Conservation (phyloP, 2,888 invertebrate genomes). For the Platycheirus albimanus region DNA sequence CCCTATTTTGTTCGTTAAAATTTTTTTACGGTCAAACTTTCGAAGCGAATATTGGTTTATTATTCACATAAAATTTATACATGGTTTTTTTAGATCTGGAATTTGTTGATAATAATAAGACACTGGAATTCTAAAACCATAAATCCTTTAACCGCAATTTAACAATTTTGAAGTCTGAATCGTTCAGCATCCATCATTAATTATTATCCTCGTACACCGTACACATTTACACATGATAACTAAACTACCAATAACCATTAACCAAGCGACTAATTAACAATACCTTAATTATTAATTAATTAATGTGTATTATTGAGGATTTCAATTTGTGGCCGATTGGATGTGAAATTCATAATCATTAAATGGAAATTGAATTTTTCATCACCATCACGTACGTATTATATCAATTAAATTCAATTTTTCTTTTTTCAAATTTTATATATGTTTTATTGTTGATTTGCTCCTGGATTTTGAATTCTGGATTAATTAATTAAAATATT, state of each 20-base stretch:
- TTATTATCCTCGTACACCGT: background rate
- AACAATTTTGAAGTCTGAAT: background rate
- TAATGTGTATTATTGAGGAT: conserved; percentile 58
- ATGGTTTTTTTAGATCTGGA: too few relatives aligned
- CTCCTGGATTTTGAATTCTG: background rate
- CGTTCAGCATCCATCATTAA: conserved; percentile 4
- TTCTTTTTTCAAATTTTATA: too few relatives aligned
- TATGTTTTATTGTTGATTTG: background rate
- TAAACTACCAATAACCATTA: background rate
- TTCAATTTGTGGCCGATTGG: conserved; percentile 66
- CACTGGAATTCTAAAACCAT: background rate
- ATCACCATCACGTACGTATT: conserved; percentile 34
- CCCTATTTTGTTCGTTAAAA: background rate
- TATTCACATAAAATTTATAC: too few relatives aligned
- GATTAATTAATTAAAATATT: conserved; percentile 30
- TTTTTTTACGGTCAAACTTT: background rate
- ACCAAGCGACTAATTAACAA: conserved; percentile 57
- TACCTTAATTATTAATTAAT: conserved; percentile 62
- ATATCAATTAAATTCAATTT: conserved; percentile 33
- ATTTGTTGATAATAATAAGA: too few relatives aligned
- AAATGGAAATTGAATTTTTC: conserved; percentile 71
- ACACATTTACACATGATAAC: too few relatives aligned
- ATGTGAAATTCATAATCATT: conserved; percentile 65
- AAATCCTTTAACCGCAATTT: background rate
- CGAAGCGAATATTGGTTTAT: background rate